A percentile compares a stretch with the other conserved stretches of the same genome.
phyloP scores from a whole-genome alignment of 2,888 invertebrate genomes.

The Machimus atricapillus region DNA sequence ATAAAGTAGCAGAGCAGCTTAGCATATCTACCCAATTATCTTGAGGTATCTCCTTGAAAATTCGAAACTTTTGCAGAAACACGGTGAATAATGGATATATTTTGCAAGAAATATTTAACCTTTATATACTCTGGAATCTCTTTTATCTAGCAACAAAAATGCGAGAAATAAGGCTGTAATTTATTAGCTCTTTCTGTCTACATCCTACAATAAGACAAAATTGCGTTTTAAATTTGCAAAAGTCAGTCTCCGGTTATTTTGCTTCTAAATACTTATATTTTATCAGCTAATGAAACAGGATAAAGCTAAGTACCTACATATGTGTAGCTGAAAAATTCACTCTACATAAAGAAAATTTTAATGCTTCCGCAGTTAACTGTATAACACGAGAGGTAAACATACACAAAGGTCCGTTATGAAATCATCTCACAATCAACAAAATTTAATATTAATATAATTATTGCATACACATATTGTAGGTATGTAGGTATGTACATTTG shows the following conservation, averaged over 20 bases:
- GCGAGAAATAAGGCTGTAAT: background rate
- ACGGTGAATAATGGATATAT: background rate
- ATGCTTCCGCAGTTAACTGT: too few relatives aligned
- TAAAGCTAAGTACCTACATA: background rate
- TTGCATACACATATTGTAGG: too few relatives aligned
- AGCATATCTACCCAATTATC: background rate
- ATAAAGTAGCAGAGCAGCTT: background rate
- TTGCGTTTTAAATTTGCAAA: background rate
- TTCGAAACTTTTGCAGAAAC: background rate
- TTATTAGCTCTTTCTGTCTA: background rate
- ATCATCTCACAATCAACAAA: too few relatives aligned
- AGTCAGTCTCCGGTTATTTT: background rate
- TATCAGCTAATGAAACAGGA: background rate
- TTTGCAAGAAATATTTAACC: background rate
- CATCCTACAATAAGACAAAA: background rate
- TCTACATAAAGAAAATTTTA: too few relatives aligned
- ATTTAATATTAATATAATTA: too few relatives aligned
- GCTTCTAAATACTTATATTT: background rate
- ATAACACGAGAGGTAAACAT: too few relatives aligned
- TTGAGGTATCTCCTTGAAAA: background rate
- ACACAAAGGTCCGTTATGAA: too few relatives aligned
- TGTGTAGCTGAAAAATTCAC: background rate
- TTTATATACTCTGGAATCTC: background rate
- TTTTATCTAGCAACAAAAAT: background rate
- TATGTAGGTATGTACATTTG: too few relatives aligned